Base-by-base conservation (phyloP, 2,797 vertebrate species). In the Pantherophis vulpinus region DNA sequence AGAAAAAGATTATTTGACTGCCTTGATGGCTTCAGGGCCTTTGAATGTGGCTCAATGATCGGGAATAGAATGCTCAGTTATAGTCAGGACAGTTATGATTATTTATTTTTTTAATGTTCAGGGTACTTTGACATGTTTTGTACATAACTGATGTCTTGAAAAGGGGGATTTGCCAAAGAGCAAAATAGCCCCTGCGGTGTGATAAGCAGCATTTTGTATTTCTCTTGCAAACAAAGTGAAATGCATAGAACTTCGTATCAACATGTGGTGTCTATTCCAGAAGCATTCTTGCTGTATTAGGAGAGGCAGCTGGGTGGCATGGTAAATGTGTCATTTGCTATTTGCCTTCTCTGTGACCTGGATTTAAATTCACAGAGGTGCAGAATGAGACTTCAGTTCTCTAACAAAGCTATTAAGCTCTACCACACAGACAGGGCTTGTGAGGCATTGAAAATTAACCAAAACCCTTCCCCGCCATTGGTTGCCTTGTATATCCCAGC, bases 291-390 rank as follows among this genome's bases (percentile, higher is more conserved):
- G 61, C 94, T 97, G 96, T 95, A 95, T 97, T 97, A 96, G 94
- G 97, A 93, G 93, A 97, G 97, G 97, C 98, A 98, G 97, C 97
- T 98, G 98, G 97, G 97, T 95, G 95, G 97, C 97, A 97, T 97
- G 97, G 97, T 96, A 97, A 98, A 98, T 97, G 97, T 98, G 97
- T 98, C 97, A 96, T 97, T 98, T 97, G 97, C 97, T 98, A 95
- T 97, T 98, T 98, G 98, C 98, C 97, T 97, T 97, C 96, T 96
- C 97, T 98, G 97, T 98, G 98, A 98, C 98, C 98, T 98, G 97
- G 98, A 98, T 98, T 98, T 98, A 98, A 98, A 98, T 98, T 97
- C 93, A 92, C 95, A 95, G 94, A 94, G 93, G 92, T 95, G 97
- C 96, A 98, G 95, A 98, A 98, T 97, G 95, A 97, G 97, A 97